Evolutionary conservation across 1,140 invertebrate genomes (phyloP).

Genomic region (Mylabris phalerata): DNA sequence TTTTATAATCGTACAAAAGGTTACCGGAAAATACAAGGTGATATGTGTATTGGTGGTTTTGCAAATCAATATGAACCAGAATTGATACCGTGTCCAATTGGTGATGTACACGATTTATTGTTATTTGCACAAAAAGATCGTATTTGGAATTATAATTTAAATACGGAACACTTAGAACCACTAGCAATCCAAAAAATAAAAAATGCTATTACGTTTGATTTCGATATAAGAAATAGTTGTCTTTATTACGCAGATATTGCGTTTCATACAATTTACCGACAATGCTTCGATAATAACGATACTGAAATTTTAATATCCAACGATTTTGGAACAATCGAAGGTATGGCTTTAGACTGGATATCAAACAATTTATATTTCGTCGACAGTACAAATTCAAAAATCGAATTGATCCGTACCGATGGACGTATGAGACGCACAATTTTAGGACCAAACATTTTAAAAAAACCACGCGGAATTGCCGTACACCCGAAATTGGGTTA

Average conservation of each 20-base stretch:
- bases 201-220: slow-evolving; percentile 83
- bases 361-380: slow-evolving; percentile 88
- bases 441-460: slow-evolving; percentile 58
- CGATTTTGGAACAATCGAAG: slow-evolving; percentile 77
- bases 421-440: slow-evolving; percentile 74
- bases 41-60: slow-evolving; percentile 65
- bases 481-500: slow-evolving; percentile 79
- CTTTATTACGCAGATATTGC: slow-evolving; percentile 85
- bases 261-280: slow-evolving; percentile 68
- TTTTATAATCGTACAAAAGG: slow-evolving; percentile 80
- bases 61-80: slow-evolving; percentile 64
- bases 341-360: slow-evolving; percentile 91
- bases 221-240: slow-evolving; percentile 77
- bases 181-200: slow-evolving; percentile 64
- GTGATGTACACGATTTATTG: slow-evolving; percentile 67
- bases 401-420: slow-evolving; percentile 73
- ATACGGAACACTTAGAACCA: slow-evolving; percentile 50
- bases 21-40: slow-evolving; percentile 73
- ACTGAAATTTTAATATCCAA: slow-evolving; percentile 63
- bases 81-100: slow-evolving; percentile 56
- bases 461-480: slow-evolving; percentile 81
- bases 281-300: slow-evolving; percentile 51
- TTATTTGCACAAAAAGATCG: slow-evolving; percentile 67
- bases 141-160: slow-evolving; percentile 67
- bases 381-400: slow-evolving; percentile 68